phyloP scores from a whole-genome alignment of 2,888 invertebrate genomes.

The Ceriagrion tenellum region DNA sequence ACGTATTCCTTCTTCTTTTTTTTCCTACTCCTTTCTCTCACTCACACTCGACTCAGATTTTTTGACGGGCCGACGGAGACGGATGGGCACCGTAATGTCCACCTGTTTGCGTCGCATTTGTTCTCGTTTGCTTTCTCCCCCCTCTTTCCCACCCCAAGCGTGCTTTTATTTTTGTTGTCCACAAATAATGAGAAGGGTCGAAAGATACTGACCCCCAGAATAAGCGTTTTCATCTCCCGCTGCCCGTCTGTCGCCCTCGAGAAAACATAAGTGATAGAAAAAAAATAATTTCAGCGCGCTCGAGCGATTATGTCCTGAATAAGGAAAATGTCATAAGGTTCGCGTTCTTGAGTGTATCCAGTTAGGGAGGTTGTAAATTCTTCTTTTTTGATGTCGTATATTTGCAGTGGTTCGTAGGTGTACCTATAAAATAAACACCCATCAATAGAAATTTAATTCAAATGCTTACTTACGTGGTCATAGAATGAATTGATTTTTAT shows the following conservation, averaged over 20 bases:
- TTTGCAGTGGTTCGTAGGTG: too few relatives aligned
- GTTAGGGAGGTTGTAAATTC: too few relatives aligned
- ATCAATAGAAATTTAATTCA: too few relatives aligned
- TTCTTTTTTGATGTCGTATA: too few relatives aligned
- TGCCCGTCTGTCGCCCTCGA: background rate
- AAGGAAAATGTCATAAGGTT: background rate
- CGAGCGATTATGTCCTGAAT: background rate
- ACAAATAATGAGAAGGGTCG: background rate
- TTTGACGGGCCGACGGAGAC: background rate
- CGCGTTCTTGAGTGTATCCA: background rate
- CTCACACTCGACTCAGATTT: background rate
- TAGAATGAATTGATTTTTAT: too few relatives aligned
- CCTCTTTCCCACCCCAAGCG: background rate
- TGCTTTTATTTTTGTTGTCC: background rate
- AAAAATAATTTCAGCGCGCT: background rate
- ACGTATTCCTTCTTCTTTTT: background rate
- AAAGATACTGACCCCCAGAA: background rate
- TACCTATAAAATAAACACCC: too few relatives aligned
- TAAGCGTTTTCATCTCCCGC: background rate
- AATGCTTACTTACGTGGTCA: too few relatives aligned
- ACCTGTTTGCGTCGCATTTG: constrained; percentile 17
- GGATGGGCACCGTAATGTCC: constrained; percentile 5
- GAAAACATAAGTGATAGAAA: background rate
- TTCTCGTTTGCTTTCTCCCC: background rate
- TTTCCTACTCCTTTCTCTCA: background rate